These are phyloP conservation scores for Ptyas mucosa DNA, from an alignment of 2,113 vertebrate species.

Conservation along the genomic window DNA sequence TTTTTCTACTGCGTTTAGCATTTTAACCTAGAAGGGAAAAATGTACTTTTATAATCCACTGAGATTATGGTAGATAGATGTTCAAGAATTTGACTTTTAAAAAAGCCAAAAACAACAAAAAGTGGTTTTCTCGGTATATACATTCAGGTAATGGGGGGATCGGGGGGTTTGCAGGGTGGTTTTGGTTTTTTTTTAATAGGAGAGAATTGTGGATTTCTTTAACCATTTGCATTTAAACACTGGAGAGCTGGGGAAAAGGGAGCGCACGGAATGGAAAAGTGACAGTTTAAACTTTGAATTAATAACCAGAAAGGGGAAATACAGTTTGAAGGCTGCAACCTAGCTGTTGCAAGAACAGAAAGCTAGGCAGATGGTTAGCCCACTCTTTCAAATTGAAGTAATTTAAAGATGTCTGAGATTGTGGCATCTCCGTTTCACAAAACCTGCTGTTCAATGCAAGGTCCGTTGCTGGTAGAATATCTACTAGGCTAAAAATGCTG, in stretches of 20 bases:
- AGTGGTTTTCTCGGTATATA: not conserved
- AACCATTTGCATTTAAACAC: not conserved
- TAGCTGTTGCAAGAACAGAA: not conserved
- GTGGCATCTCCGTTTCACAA: not conserved
- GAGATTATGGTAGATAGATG: not conserved
- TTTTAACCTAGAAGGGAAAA: constrained; percentile 47
- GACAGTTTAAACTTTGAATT: not conserved
- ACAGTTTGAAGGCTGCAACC: not conserved
- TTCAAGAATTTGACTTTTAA: not conserved
- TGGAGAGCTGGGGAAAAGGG: not conserved
- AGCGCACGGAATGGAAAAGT: not conserved
- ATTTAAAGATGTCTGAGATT: not conserved
- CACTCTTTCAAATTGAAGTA: not conserved
- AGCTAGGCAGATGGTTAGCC: not conserved
- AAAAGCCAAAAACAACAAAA: not conserved
- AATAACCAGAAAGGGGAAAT: not conserved
- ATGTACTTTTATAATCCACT: constrained; percentile 36
- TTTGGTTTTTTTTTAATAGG: not conserved
- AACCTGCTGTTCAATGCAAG: not conserved
- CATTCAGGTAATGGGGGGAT: not conserved
- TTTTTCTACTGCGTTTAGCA: not conserved
- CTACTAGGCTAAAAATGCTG: not conserved
- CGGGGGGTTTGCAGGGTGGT: not conserved
- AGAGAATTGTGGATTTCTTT: not conserved
- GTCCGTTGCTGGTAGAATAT: not conserved